phyloP scores from a whole-genome alignment of 2,888 invertebrate species.

The Gerris lacustris region DNA sequence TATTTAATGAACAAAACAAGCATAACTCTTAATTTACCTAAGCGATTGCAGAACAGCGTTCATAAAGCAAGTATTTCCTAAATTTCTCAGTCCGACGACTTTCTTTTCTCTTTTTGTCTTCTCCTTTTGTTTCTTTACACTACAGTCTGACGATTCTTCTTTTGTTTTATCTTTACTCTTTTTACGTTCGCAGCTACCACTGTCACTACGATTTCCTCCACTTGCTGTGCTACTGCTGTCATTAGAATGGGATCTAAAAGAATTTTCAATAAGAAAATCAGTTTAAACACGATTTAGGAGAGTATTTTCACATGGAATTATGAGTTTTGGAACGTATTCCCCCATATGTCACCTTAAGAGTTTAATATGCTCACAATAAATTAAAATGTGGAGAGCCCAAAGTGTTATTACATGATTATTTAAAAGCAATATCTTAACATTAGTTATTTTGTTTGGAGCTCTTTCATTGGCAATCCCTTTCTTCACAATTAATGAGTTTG shows the following conservation, averaged over 20 bases:
- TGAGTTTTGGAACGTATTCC: too few species aligned
- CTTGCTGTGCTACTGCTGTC: slow-evolving; percentile 32
- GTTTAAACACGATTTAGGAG: too few species aligned
- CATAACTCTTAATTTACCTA: slow-evolving; percentile 35
- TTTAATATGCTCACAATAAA: too few species aligned
- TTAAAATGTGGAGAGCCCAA: too few species aligned
- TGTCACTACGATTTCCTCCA: slow-evolving; percentile 28
- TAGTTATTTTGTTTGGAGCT: too few species aligned
- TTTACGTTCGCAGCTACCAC: slow-evolving; percentile 24
- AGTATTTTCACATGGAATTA: too few species aligned
- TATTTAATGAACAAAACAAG: neutral
- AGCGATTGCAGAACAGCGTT: slow-evolving; percentile 71
- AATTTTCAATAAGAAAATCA: neutral
- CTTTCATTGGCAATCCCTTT: too few species aligned
- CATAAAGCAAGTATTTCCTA: slow-evolving; percentile 79
- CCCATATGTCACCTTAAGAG: too few species aligned
- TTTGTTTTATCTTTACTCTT: slow-evolving; percentile 21
- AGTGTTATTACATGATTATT: too few species aligned
- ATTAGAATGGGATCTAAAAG: slow-evolving; percentile 32
- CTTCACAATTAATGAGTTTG: too few species aligned
- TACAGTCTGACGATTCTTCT: slow-evolving; percentile 20
- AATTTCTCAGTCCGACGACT: slow-evolving; percentile 61
- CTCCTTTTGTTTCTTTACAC: slow-evolving; percentile 38
- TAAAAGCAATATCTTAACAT: too few species aligned
- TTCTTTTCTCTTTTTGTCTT: slow-evolving; percentile 47